phyloP scores from a whole-genome alignment of 2,113 vertebrate genomes.

The Gadus macrocephalus region DNA sequence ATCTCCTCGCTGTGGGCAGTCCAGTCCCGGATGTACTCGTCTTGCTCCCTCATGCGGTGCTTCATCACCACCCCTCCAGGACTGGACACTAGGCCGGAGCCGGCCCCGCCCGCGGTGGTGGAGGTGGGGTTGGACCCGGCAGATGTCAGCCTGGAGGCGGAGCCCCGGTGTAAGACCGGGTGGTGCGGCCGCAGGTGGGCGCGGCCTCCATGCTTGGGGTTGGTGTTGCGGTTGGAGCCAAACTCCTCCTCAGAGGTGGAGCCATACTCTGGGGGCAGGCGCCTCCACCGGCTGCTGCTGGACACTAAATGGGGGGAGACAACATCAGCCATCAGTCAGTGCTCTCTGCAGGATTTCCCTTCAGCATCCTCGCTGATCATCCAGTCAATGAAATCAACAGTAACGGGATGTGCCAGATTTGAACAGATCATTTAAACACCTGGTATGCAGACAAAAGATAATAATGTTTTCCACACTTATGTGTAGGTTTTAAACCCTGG shows the following conservation, averaged over 20 bases:
- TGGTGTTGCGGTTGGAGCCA: slow-evolving; percentile 88
- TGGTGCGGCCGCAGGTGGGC: slow-evolving; percentile 83
- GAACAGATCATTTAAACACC: too few relatives aligned
- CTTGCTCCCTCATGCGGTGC: slow-evolving; percentile 93
- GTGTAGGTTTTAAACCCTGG: too few relatives aligned
- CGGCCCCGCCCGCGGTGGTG: slow-evolving; percentile 25
- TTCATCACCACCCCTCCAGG: slow-evolving; percentile 79
- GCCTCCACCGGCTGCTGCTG: slow-evolving; percentile 90
- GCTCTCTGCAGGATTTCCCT: slow-evolving; percentile 16
- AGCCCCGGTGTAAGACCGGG: slow-evolving; percentile 71
- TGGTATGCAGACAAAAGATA: too few relatives aligned
- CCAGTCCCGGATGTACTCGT: slow-evolving; percentile 98
- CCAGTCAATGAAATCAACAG: too few relatives aligned
- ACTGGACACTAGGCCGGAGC: slow-evolving; percentile 28
- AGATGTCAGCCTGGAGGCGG: slow-evolving; percentile 67
- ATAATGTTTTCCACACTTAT: too few relatives aligned
- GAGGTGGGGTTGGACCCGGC: slow-evolving; percentile 38
- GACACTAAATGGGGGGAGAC: slow-evolving; percentile 47
- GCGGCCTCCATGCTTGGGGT: slow-evolving; percentile 81
- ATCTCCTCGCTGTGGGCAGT: slow-evolving; percentile 98
- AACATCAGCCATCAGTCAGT: background rate
- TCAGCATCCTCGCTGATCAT: slow-evolving; percentile 4
- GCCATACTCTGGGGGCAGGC: slow-evolving; percentile 95
- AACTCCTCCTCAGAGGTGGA: slow-evolving; percentile 99
- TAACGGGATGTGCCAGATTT: too few relatives aligned